Evolutionary conservation across 2,113 vertebrate genomes (phyloP).

Genomic region (Mionectes macconnelli): DNA sequence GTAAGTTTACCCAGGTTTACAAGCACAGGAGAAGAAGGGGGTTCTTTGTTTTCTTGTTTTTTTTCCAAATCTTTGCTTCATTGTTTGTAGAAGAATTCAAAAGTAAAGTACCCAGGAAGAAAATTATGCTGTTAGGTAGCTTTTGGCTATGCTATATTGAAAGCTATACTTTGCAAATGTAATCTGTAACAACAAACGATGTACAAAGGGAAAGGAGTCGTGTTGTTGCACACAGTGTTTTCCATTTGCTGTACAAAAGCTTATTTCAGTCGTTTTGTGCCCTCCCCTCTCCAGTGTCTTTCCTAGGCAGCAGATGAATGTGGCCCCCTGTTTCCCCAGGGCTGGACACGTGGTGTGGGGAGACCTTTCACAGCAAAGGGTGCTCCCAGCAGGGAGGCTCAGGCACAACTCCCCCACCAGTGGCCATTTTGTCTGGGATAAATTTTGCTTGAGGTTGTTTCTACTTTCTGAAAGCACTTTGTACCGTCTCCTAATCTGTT

Average conservation of each 20-base stretch:
- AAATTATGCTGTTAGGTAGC: conserved; percentile 6
- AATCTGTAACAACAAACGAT: neutral
- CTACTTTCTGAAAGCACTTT: conserved; percentile 37
- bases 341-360: neutral
- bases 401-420: neutral
- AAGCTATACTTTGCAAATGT: conserved; percentile 1
- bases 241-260: neutral
- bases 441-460: conserved; percentile 16
- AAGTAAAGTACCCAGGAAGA: conserved; percentile 16
- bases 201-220: neutral
- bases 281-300: neutral
- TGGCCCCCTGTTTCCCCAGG: neutral
- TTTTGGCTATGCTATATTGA: neutral
- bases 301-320: neutral
- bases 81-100: neutral
- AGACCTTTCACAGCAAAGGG: neutral
- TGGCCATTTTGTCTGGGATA: neutral
- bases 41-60: conserved; percentile 5
- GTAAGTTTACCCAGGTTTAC: neutral
- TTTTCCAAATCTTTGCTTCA: neutral
- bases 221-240: neutral
- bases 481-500: neutral
- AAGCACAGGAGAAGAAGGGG: neutral
- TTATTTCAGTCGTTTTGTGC: neutral
- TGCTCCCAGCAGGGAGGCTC: neutral